phyloP scores from a whole-genome alignment of 1,140 invertebrate species.

The Anastrepha obliqua region DNA sequence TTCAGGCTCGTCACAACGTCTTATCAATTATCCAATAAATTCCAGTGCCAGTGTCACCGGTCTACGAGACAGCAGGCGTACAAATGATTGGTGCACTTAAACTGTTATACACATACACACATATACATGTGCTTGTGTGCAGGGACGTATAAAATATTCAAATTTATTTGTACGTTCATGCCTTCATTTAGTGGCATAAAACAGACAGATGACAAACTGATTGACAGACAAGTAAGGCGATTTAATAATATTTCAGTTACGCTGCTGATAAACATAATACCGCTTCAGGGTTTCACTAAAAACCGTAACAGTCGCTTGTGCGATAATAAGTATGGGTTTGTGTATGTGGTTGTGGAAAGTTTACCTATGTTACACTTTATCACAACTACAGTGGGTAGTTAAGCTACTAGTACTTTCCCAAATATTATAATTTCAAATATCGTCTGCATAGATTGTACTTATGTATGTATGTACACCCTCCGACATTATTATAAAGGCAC shows the following conservation, averaged over 20 bases:
- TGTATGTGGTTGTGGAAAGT: not conserved
- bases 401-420: not conserved
- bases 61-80: not conserved
- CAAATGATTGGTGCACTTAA: not conserved
- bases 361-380: not conserved
- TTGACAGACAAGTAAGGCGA: slow-evolving; percentile 18
- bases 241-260: slow-evolving; percentile 10
- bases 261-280: slow-evolving; percentile 5
- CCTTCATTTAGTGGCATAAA: not conserved
- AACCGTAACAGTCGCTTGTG: not conserved
- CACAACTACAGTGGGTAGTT: not conserved
- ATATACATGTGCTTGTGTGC: not conserved
- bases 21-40: slow-evolving; percentile 51
- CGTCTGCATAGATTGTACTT: not conserved
- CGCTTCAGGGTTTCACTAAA: not conserved
- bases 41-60: not conserved
- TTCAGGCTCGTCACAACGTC: not conserved
- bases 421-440: too few species aligned
- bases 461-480: not conserved
- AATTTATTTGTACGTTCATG: not conserved
- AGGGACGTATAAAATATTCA: not conserved
- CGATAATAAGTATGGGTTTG: not conserved
- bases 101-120: not conserved
- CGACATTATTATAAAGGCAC: too few species aligned
- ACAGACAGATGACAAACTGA: not conserved